Evolutionary conservation across 2,113 vertebrate genomes (phyloP).

Genomic region (Psittacara wagleri): DNA sequence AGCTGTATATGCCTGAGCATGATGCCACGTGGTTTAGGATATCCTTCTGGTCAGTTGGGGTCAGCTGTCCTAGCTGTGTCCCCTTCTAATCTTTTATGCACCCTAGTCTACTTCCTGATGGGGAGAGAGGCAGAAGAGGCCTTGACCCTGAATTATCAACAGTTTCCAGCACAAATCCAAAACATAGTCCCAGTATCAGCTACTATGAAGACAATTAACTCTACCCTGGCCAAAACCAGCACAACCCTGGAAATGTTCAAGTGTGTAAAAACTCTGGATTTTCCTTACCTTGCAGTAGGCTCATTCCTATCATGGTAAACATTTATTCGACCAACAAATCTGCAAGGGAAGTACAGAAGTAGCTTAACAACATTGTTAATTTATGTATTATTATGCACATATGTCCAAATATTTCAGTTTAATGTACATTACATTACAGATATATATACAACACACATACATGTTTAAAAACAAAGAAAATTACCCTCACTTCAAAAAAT

Average conservation of each 20-base stretch:
- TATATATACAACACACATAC: background rate
- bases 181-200: background rate
- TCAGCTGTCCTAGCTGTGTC: background rate
- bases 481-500: background rate
- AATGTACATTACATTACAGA: background rate
- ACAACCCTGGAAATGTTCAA: background rate
- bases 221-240: background rate
- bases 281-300: constrained; percentile 86
- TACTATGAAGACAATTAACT: background rate
- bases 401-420: background rate
- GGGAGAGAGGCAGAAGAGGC: background rate
- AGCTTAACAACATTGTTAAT: background rate
- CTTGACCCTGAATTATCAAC: background rate
- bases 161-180: background rate
- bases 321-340: constrained; percentile 95
- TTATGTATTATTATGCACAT: background rate
- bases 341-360: constrained; percentile 55
- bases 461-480: background rate
- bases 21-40: background rate
- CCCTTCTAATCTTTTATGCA: background rate
- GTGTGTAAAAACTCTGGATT: background rate
- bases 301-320: constrained; percentile 89
- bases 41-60: background rate
- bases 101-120: background rate
- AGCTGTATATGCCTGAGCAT: background rate